These are phyloP conservation scores for Chlorodrepanis virens DNA, from an alignment of 2,113 vertebrate genomes.

Conservation along the genomic window DNA sequence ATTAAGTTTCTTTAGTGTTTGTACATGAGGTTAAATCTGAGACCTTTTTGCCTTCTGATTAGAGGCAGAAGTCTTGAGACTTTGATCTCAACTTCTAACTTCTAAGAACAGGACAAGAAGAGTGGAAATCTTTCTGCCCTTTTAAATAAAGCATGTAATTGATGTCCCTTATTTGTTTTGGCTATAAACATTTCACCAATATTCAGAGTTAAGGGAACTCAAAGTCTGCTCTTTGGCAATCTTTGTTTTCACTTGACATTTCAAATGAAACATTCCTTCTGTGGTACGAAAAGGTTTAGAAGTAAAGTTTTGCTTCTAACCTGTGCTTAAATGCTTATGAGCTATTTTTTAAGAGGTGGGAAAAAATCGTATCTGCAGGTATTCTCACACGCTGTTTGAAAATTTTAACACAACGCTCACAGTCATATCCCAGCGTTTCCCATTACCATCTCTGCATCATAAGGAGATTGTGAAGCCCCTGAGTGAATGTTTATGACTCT, in stretches of 20 bases:
- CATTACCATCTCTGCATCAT: not conserved
- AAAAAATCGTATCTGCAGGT: not conserved
- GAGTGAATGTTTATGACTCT: not conserved
- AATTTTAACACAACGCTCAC: not conserved
- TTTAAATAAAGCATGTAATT: not conserved
- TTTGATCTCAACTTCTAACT: not conserved
- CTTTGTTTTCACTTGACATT: not conserved
- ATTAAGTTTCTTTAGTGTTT: not conserved
- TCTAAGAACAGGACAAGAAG: not conserved
- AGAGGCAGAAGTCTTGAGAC: not conserved
- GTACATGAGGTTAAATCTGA: not conserved
- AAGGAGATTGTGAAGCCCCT: not conserved
- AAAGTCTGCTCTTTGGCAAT: not conserved
- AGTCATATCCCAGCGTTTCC: not conserved
- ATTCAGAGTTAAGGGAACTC: not conserved
- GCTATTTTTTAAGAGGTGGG: not conserved
- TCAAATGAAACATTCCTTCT: not conserved
- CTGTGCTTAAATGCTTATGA: not conserved
- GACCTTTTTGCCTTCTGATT: not conserved
- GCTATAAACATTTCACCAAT: not conserved
- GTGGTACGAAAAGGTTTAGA: not conserved
- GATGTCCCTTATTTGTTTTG: not conserved
- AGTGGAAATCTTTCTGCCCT: not conserved
- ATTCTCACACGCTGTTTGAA: not conserved
- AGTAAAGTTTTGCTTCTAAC: not conserved